These are phyloP conservation scores for Zaprionus kolodkinae DNA, from an alignment of 1,140 invertebrate genomes.

Conservation along the genomic window DNA sequence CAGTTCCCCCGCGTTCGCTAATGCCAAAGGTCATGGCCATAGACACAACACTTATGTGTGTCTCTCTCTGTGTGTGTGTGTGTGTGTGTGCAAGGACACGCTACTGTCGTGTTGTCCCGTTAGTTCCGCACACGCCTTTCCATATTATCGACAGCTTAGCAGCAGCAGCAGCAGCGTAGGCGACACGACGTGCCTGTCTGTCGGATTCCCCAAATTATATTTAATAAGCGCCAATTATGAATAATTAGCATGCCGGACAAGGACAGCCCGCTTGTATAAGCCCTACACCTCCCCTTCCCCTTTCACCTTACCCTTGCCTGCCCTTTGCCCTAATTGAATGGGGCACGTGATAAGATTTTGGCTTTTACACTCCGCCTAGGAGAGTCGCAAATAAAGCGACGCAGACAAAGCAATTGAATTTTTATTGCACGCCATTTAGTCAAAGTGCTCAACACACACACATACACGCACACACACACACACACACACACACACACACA, in stretches of 20 bases:
- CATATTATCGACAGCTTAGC: slow-evolving; percentile 62
- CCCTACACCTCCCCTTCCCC: not conserved
- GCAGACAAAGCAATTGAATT: slow-evolving; percentile 76
- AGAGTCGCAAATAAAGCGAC: slow-evolving; percentile 45
- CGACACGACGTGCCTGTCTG: slow-evolving; percentile 21
- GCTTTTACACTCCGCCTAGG: slow-evolving; percentile 26
- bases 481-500: slow-evolving; percentile 7
- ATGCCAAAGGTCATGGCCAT: slow-evolving; percentile 75
- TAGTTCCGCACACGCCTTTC: slow-evolving; percentile 7
- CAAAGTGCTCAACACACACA: slow-evolving; percentile 55
- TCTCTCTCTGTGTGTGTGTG: not conserved
- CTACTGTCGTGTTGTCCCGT: slow-evolving; percentile 32
- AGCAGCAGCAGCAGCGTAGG: slow-evolving; percentile 5
- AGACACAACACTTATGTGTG: slow-evolving; percentile 16
- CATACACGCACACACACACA: slow-evolving; percentile 6
- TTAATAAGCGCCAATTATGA: slow-evolving; percentile 72
- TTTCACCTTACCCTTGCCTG: not conserved
- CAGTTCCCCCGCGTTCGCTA: slow-evolving; percentile 44
- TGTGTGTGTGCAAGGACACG: slow-evolving; percentile 56
- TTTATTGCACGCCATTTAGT: slow-evolving; percentile 76
- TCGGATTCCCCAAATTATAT: slow-evolving; percentile 53
- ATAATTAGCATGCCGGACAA: slow-evolving; percentile 36
- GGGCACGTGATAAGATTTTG: slow-evolving; percentile 40
- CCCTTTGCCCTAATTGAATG: slow-evolving; percentile 37
- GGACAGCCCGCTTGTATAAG: not conserved